Conservation (phyloP, 2,797 vertebrate genomes). For the Lycodopsis pacificus region DNA sequence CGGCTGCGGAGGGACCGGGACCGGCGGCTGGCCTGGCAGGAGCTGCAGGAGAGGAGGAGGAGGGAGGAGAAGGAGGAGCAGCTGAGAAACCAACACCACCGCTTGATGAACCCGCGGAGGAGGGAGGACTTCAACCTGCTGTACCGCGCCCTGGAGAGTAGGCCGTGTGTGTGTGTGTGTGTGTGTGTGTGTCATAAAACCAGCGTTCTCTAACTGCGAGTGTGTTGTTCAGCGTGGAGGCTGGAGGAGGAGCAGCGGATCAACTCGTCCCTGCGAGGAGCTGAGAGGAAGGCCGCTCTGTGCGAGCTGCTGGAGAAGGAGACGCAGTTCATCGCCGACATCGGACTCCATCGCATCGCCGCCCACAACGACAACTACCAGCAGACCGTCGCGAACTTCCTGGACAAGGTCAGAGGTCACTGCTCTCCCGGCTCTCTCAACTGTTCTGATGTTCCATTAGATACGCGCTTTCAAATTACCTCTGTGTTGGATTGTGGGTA, state of each 20-base stretch:
- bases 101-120: conserved; percentile 88
- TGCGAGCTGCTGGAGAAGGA: conserved; percentile 91
- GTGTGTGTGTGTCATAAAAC: neutral
- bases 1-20: conserved; percentile 77
- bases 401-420: conserved; percentile 88
- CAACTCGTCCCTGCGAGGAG: conserved; percentile 81
- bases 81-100: conserved; percentile 78
- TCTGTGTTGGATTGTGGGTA: neutral
- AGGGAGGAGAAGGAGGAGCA: conserved; percentile 85
- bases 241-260: conserved; percentile 84
- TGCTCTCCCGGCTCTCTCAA: neutral
- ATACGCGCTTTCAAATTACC: neutral
- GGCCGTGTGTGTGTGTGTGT: conserved; percentile 50
- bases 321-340: conserved; percentile 85
- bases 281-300: conserved; percentile 90
- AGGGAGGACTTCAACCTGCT: conserved; percentile 91
- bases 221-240: conserved; percentile 86
- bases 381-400: conserved; percentile 79
- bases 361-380: conserved; percentile 77
- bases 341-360: conserved; percentile 83
- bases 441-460: neutral
- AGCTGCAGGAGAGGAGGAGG: conserved; percentile 79
- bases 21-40: conserved; percentile 81
- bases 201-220: accelerated
- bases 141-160: conserved; percentile 91